These are phyloP conservation scores for Microplitis deprimator DNA, from an alignment of 2,888 invertebrate species.

Conservation along the genomic window DNA sequence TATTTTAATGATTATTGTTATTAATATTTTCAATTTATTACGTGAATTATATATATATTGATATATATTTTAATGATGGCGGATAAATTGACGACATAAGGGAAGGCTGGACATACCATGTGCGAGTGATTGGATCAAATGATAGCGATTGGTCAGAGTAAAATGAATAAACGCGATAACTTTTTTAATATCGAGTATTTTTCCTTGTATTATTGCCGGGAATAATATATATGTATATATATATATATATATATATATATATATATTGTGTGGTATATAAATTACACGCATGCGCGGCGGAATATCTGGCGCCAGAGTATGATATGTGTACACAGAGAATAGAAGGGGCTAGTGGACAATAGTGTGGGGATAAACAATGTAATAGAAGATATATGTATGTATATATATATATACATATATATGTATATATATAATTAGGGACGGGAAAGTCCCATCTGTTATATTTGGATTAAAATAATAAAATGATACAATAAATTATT, in stretches of 20 bases:
- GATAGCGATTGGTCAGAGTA: slow-evolving; percentile 12
- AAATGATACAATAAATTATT: background rate
- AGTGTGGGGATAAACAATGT: slow-evolving; percentile 3
- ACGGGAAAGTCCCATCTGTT: slow-evolving; percentile 9
- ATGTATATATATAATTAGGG: background rate
- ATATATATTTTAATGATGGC: background rate
- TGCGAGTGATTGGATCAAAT: background rate
- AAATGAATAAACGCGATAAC: slow-evolving; percentile 5
- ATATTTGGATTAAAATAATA: background rate
- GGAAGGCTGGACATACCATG: background rate
- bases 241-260: slow-evolving; percentile 1
- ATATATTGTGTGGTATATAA: background rate
- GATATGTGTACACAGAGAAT: background rate
- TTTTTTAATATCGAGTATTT: background rate
- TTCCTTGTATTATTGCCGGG: background rate
- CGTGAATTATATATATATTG: background rate
- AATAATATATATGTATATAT: background rate
- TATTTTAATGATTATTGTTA: too few species aligned
- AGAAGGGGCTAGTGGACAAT: too few species aligned
- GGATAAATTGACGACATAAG: background rate
- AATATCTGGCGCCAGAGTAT: slow-evolving; percentile 12
- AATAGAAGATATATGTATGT: background rate
- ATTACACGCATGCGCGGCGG: background rate
- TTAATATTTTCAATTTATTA: background rate
- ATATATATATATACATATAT: background rate